Conservation (phyloP, 2,797 vertebrate species). For the Acanthurus tractus region DNA sequence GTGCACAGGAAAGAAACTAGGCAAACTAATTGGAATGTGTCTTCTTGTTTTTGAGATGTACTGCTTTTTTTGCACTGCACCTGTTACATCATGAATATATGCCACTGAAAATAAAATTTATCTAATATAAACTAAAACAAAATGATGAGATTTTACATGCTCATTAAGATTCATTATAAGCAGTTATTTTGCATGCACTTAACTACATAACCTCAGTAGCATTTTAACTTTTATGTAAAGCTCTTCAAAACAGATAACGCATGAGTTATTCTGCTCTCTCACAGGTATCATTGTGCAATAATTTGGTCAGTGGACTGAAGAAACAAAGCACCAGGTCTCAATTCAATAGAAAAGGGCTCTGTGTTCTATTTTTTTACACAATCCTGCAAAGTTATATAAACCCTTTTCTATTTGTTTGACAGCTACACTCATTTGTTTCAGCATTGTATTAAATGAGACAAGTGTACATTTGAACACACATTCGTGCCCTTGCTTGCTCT, state of each 20-base stretch:
- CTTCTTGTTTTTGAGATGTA: not conserved
- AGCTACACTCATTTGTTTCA: not conserved
- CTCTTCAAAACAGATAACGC: not conserved
- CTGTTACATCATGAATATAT: slow-evolving; percentile 2
- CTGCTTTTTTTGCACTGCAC: not conserved
- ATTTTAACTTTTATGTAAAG: slow-evolving; percentile 2
- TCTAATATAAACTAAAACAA: not conserved
- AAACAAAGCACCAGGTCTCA: not conserved
- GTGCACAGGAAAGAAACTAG: slow-evolving; percentile 6
- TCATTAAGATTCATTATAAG: slow-evolving; percentile 8
- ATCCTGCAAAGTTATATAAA: not conserved
- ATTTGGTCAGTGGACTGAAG: not conserved
- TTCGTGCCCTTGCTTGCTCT: not conserved
- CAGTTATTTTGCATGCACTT: not conserved
- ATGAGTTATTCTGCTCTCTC: not conserved
- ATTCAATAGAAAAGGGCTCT: not conserved
- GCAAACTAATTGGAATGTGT: not conserved
- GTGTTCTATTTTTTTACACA: not conserved
- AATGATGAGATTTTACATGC: not conserved
- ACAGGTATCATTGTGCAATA: not conserved
- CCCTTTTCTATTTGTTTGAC: slow-evolving; percentile 5
- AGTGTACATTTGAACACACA: not conserved
- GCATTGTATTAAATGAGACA: not conserved
- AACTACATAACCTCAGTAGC: not conserved
- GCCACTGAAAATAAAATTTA: not conserved